Evolutionary conservation across 2,797 vertebrate species (phyloP), one percentile per base, ranked within the genome.

Genomic region (Acipenser oxyrinchus): DNA sequence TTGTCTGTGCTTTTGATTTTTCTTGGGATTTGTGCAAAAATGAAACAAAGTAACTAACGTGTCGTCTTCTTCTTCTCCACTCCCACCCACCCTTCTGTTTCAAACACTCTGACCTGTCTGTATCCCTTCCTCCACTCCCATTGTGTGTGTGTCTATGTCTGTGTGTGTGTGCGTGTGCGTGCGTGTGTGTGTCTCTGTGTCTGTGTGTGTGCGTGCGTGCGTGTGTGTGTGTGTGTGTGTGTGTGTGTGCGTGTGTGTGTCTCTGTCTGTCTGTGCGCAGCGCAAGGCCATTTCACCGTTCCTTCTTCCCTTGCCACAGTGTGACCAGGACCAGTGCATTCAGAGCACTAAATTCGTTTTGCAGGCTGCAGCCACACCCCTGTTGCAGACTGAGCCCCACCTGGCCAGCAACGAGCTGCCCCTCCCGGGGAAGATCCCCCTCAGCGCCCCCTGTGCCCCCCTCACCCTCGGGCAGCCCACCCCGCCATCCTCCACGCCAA

Each of bases 281-380:
- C 75, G 77, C 72, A n/a, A 37, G 48, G 15, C n/a, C 23, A 15
- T 23, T 15, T 51, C 13, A 15, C 63, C 4, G 6, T 49, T n/a
- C 55, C 50, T 62, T 55, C 48, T 50, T 57, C 77, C 68, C 70
- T 75, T 81, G 71, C 83, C 84, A 78, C 90, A 97, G 95, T 97
- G 95, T 88, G 94, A 97, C 82, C 94, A 96, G 87, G 91, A 95
- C 83, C 94, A 95, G 87, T 96, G 94, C 82, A 91, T 96, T 90
- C 94, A 96, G 91, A 94, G 95, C 94, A 97, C 95, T 87, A 98
- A 97, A 92, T 93, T 97, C 91, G 93, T 98, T 93, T 96, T 99
- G 83, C 96, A 98, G 95, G 96, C 94, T 1, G 92, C 96, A 51
- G 87, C 96, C 84, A 95, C 93, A 0, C 95, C 96, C 10, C 84